phyloP scores from a whole-genome alignment of 2,113 vertebrate genomes.

The Spea multiplicata region DNA sequence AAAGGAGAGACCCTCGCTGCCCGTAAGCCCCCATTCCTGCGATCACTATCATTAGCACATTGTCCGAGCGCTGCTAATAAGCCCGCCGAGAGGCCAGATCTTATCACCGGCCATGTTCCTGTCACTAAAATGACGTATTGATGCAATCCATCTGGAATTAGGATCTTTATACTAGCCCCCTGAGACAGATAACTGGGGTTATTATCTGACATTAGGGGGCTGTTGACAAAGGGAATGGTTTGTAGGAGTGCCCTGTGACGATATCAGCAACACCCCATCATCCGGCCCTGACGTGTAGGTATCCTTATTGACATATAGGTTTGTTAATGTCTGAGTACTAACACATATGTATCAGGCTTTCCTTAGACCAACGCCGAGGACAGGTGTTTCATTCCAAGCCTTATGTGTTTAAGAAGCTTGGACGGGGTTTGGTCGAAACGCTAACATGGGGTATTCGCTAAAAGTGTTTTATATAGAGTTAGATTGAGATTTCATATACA shows the following conservation, averaged over 20 bases:
- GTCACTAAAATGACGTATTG: not conserved
- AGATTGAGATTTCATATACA: too few species aligned
- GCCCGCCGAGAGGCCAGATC: not conserved
- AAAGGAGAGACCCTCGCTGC: not conserved
- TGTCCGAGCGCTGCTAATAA: not conserved
- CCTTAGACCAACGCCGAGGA: not conserved
- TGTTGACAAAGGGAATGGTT: not conserved
- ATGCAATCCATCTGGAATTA: conserved; percentile 5
- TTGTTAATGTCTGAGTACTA: not conserved
- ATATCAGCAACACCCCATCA: not conserved
- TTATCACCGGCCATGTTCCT: not conserved
- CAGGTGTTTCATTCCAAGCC: too few species aligned
- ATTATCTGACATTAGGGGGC: not conserved
- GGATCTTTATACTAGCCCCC: not conserved
- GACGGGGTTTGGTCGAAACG: too few species aligned
- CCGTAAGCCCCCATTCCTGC: not conserved
- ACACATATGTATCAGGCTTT: not conserved
- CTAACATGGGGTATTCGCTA: too few species aligned
- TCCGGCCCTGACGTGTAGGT: not conserved
- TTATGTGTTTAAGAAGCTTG: too few species aligned
- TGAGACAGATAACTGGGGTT: not conserved
- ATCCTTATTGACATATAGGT: not conserved
- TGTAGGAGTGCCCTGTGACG: not conserved
- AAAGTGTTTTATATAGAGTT: too few species aligned
- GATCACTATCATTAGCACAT: not conserved